Evolutionary conservation across 2,797 vertebrate genomes (phyloP), one percentile per base, ranked within the genome.

Genomic region (Parauchenoglanis punctatus): DNA sequence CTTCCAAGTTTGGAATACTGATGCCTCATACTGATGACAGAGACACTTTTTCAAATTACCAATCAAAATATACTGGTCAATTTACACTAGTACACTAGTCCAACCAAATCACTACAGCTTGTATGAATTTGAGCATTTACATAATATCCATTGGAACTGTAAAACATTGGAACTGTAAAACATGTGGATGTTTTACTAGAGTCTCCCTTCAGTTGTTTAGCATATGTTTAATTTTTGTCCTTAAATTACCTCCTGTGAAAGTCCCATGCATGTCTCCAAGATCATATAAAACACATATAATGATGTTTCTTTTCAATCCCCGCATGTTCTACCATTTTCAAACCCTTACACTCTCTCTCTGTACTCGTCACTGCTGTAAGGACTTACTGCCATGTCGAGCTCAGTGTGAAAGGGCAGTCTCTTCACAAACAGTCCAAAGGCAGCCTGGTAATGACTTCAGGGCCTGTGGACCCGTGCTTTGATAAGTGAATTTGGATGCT

Each of bases 391-490:
- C 73, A 56, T 70, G 86, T 86, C 85, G 83, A 86, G 85, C 80
- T 84, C 78, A 77, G n/a, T 84, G 83, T 86, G 72, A 86, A 85
- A 91, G 90, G 90, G 89, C 81, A 61, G 54, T 89, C 83, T 90
- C 89, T 91, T 85, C 87, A 89, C 92, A 84, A 85, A 87, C 85
- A 89, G 83, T 82, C 75, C 76, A 56, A 76, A 87, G 87, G 90
- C 88, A 88, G 86, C 78, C 90, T 89, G 90, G 88, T 92, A 91
- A 93, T 91, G 90, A 90, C 90, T 93, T 90, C 56, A 49, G 90
- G 88, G 90, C 87, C 86, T 85, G 65, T 84, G 89, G 81, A 87
- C 84, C 90, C 82, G 85, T 87, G 81, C 87, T 90, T 91, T 90
- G 89, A 90, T 91, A 92, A 90, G 86, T 90, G 89, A 88, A 91